phyloP scores from a whole-genome alignment of 2,797 vertebrate genomes.

The Ctenopoma kingsleyae region DNA sequence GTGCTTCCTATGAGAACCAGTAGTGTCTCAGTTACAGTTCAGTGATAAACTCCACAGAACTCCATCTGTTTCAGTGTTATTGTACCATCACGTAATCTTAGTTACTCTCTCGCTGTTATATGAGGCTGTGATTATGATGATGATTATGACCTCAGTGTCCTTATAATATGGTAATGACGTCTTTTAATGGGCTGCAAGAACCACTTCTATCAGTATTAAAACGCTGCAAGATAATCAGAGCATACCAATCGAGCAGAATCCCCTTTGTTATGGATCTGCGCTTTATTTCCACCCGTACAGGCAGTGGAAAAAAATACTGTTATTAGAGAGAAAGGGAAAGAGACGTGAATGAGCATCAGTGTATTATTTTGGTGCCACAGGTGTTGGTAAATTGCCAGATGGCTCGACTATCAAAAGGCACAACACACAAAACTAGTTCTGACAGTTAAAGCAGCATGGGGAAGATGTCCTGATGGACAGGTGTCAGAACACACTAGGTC shows the following conservation, averaged over 20 bases:
- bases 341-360: constrained; percentile 6
- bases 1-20: constrained; percentile 4
- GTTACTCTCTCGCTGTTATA: too few species aligned
- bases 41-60: neutral
- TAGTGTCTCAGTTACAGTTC: constrained; percentile 6
- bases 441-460: neutral
- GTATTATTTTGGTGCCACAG: constrained; percentile 24
- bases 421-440: constrained; percentile 15
- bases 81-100: neutral
- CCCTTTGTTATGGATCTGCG: constrained; percentile 1
- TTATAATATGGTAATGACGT: too few species aligned
- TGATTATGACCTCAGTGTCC: neutral
- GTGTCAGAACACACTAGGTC: too few species aligned
- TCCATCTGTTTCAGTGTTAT: neutral
- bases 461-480: too few species aligned
- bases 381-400: constrained; percentile 18
- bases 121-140: neutral
- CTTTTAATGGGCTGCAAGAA: neutral
- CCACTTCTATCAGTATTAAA: neutral
- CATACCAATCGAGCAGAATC: neutral
- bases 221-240: neutral
- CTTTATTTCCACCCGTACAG: constrained; percentile 11
- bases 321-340: neutral
- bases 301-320: neutral
- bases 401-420: constrained; percentile 11